Evolutionary conservation across 2,888 invertebrate species (phyloP).

Genomic region (Fissipunctia ypsillon): DNA sequence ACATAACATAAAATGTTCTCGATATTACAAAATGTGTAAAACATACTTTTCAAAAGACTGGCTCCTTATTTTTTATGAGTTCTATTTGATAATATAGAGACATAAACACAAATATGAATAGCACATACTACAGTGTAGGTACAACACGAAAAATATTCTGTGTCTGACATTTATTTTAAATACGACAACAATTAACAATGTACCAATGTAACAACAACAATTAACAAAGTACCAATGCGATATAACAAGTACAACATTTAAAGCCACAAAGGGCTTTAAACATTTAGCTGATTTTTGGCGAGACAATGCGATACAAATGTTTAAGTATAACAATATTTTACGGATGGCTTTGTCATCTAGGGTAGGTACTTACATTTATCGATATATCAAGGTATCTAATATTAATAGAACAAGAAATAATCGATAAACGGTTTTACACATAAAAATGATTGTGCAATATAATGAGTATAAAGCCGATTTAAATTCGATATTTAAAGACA

Average conservation of each 20-base stretch:
- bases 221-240: conserved; percentile 25
- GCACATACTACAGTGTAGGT: too few relatives aligned
- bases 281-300: not conserved
- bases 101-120: not conserved
- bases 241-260: conserved; percentile 10
- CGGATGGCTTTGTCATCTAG: not conserved
- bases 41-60: too few relatives aligned
- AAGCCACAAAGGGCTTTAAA: conserved; percentile 19
- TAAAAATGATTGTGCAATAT: not conserved
- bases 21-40: too few relatives aligned
- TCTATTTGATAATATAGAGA: not conserved
- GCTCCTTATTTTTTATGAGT: too few relatives aligned
- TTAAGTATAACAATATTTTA: not conserved
- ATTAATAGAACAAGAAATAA: not conserved
- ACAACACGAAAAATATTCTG: not conserved
- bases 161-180: conserved; percentile 14
- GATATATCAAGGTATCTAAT: not conserved
- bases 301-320: conserved; percentile 6
- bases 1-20: conserved; percentile 8
- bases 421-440: not conserved
- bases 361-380: conserved; percentile 1
- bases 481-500: not conserved
- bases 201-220: conserved; percentile 11
- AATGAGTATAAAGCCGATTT: not conserved
- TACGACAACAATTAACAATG: conserved; percentile 27